These are phyloP conservation scores for Melanchra persicariae DNA, from an alignment of 2,888 invertebrate species.

Conservation along the genomic window DNA sequence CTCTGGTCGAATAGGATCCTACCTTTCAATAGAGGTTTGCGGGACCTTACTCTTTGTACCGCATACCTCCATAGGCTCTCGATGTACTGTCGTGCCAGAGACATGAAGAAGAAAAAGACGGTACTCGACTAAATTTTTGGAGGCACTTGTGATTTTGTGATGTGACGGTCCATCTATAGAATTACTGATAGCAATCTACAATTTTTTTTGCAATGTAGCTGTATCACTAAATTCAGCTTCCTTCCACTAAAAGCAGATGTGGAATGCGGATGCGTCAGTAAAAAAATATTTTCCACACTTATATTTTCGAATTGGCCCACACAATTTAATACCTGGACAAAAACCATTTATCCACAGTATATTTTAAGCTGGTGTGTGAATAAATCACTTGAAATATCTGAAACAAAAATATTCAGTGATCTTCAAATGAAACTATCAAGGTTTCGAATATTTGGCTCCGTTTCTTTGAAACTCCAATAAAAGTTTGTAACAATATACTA, in stretches of 20 bases:
- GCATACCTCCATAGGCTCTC: too few species aligned
- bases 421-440: constrained; percentile 39
- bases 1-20: too few species aligned
- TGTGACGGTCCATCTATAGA: background rate
- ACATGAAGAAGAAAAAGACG: background rate
- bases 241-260: constrained; percentile 1
- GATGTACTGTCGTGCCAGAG: background rate
- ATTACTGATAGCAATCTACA: background rate
- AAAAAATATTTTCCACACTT: background rate
- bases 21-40: too few species aligned
- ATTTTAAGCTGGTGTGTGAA: constrained; percentile 6
- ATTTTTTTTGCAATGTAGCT: background rate
- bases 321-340: constrained; percentile 22
- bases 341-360: background rate
- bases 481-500: constrained; percentile 22
- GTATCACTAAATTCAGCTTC: background rate
- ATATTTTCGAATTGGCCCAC: background rate
- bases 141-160: background rate
- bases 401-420: constrained; percentile 29
- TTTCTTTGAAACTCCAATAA: constrained; percentile 17
- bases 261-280: background rate
- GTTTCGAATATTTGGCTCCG: constrained; percentile 22
- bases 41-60: too few species aligned
- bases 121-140: background rate
- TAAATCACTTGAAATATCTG: constrained; percentile 26